Percentiles rank a stretch among this genome's conserved stretches.
These are phyloP conservation scores for Bilobella aurantiaca DNA, from an alignment of 1,140 invertebrate species.

Conservation along the genomic window DNA sequence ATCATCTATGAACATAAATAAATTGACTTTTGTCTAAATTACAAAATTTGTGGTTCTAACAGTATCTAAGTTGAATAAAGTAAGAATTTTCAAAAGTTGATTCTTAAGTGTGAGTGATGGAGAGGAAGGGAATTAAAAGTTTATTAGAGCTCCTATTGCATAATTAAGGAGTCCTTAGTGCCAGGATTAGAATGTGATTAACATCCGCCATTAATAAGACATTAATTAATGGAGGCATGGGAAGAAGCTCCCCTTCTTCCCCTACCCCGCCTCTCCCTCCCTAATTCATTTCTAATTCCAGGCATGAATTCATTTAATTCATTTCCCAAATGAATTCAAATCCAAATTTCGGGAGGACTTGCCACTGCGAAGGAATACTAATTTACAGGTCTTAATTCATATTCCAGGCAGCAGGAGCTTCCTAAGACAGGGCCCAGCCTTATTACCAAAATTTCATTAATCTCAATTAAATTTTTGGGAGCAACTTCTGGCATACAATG, in stretches of 20 bases:
- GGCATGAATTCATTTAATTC: not conserved
- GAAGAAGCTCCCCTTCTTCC: not conserved
- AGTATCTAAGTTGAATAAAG: not conserved
- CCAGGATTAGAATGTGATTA: slow-evolving; percentile 35
- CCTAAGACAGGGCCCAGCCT: too few relatives aligned
- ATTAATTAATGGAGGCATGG: slow-evolving; percentile 30
- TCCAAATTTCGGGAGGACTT: slow-evolving; percentile 1
- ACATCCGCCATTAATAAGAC: slow-evolving; percentile 31
- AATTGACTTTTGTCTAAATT: not conserved
- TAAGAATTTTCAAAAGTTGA: too few relatives aligned
- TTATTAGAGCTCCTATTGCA: slow-evolving; percentile 31
- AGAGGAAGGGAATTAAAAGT: slow-evolving; percentile 19
- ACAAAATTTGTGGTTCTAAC: not conserved
- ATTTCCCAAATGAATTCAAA: slow-evolving; percentile 8
- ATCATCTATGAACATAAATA: too few relatives aligned
- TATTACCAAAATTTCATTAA: too few relatives aligned
- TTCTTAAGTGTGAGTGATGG: too few relatives aligned
- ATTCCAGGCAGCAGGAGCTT: not conserved
- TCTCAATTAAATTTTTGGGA: too few relatives aligned
- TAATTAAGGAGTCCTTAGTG: slow-evolving; percentile 32
- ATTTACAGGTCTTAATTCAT: too few relatives aligned
- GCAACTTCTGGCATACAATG: too few relatives aligned
- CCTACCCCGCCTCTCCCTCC: not conserved
- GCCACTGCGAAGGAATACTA: not conserved
- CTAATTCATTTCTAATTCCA: not conserved